phyloP scores from a whole-genome alignment of 2,113 vertebrate species.

The Crocuta crocuta region DNA sequence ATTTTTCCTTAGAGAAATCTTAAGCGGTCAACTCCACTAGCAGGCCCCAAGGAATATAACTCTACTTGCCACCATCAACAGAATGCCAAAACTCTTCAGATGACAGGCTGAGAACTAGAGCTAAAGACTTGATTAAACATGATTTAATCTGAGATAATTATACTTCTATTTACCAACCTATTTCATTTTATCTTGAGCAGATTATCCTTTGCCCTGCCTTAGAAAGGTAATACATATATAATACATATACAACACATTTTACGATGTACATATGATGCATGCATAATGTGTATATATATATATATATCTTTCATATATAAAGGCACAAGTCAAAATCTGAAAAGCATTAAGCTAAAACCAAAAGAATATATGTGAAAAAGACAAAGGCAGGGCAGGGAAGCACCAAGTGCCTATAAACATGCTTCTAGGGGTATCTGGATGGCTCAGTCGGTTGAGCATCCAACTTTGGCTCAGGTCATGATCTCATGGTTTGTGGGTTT shows the following conservation, averaged over 20 bases:
- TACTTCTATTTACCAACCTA: neutral
- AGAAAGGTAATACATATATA: neutral
- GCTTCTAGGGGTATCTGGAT: neutral
- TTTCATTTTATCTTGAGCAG: neutral
- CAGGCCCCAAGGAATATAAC: neutral
- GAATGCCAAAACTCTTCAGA: neutral
- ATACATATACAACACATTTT: neutral
- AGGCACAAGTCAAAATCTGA: neutral
- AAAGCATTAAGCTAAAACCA: neutral
- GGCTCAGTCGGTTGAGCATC: too few species aligned
- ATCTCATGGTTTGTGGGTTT: too few species aligned
- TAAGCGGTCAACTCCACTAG: neutral
- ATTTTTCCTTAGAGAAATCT: neutral
- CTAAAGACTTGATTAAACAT: neutral
- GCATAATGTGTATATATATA: neutral
- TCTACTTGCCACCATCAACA: neutral
- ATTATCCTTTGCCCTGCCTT: neutral
- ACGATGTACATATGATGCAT: neutral
- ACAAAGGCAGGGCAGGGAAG: neutral
- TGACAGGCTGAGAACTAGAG: neutral
- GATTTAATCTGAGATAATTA: neutral
- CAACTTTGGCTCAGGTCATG: too few species aligned
- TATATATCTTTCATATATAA: neutral
- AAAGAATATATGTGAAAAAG: neutral
- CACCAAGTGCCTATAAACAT: neutral